These are phyloP conservation scores for Timema podura DNA, from an alignment of 2,888 invertebrate species.

Conservation along the genomic window DNA sequence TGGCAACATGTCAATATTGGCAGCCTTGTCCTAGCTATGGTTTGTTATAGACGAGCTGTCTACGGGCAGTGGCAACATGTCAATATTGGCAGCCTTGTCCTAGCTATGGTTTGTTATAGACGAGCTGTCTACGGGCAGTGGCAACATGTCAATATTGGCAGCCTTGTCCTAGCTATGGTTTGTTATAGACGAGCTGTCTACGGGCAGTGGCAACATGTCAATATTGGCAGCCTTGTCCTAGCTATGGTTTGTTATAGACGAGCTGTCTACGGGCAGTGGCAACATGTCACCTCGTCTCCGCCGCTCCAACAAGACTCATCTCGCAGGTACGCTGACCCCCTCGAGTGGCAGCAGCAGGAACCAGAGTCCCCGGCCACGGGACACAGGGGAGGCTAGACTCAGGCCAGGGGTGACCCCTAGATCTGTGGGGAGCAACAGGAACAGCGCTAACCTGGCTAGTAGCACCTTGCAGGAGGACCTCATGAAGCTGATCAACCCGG, in stretches of 20 bases:
- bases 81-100: neutral
- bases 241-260: slow-evolving; percentile 43
- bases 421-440: slow-evolving; percentile 48
- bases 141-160: slow-evolving; percentile 53
- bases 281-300: slow-evolving; percentile 52
- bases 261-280: slow-evolving; percentile 54
- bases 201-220: slow-evolving; percentile 51
- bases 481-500: slow-evolving; percentile 81
- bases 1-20: slow-evolving; percentile 52
- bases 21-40: slow-evolving; percentile 15
- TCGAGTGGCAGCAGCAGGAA: slow-evolving; percentile 53
- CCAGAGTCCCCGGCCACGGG: slow-evolving; percentile 55
- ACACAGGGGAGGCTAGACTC: slow-evolving; percentile 55
- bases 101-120: slow-evolving; percentile 41
- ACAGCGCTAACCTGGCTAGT: slow-evolving; percentile 54
- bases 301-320: slow-evolving; percentile 45
- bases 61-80: slow-evolving; percentile 53
- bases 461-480: slow-evolving; percentile 78
- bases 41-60: slow-evolving; percentile 51
- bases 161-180: slow-evolving; percentile 17
- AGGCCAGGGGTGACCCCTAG: slow-evolving; percentile 45
- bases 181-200: slow-evolving; percentile 53
- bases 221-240: neutral
- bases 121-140: slow-evolving; percentile 55
- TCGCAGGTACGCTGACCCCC: slow-evolving; percentile 43